Conservation (phyloP, 1,140 invertebrate species). For the Rhopalosiphum maidis region DNA sequence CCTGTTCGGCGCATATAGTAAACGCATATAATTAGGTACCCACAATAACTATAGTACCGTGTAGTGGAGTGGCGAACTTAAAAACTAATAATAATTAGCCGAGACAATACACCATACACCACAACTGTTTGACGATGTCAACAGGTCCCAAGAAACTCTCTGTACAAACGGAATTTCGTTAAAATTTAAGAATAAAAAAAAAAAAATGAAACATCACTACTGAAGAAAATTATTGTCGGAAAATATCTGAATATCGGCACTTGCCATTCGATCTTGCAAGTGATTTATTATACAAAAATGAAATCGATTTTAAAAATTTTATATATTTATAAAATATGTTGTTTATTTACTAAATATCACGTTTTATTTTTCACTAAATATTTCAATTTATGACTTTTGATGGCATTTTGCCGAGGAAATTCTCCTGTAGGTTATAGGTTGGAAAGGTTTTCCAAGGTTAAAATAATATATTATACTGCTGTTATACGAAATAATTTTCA, state of each 20-base stretch:
- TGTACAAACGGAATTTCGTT: neutral
- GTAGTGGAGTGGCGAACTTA: neutral
- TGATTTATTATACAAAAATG: too few species aligned
- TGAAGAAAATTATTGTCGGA: neutral
- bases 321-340: too few species aligned
- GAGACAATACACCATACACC: too few species aligned
- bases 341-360: too few species aligned
- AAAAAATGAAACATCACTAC: neutral
- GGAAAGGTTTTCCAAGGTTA: too few species aligned
- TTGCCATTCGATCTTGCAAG: neutral
- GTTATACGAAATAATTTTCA: too few species aligned
- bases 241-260: neutral
- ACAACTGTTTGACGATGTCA: neutral
- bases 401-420: too few species aligned
- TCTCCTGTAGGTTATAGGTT: too few species aligned
- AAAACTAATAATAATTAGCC: neutral
- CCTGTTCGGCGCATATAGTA: too few species aligned
- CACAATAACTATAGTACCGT: neutral
- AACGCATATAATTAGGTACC: neutral
- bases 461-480: too few species aligned
- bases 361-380: too few species aligned
- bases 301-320: neutral
- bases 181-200: neutral
- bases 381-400: too few species aligned
- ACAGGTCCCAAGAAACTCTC: neutral